phyloP scores from a whole-genome alignment of 2,888 invertebrate species.

The Andrena bicolor region DNA sequence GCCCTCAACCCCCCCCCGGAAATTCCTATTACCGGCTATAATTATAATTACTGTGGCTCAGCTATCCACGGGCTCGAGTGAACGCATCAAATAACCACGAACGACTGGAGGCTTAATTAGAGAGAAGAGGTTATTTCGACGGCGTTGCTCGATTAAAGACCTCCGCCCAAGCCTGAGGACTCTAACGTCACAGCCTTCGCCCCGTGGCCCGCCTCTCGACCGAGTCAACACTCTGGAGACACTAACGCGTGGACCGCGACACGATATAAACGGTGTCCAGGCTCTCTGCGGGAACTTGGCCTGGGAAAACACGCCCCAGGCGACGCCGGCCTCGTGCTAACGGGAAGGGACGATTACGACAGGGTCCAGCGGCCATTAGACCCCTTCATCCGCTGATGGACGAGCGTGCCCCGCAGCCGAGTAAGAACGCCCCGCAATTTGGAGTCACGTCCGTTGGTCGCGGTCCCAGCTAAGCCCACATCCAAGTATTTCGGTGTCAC shows the following conservation, averaged over 20 bases:
- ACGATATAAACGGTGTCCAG: slow-evolving; percentile 44
- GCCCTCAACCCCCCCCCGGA: neutral
- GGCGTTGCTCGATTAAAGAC: slow-evolving; percentile 31
- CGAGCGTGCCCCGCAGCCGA: neutral
- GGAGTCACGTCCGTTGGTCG: slow-evolving; percentile 5
- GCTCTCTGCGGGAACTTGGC: slow-evolving; percentile 39
- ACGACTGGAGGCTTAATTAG: slow-evolving; percentile 30
- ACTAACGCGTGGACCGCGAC: slow-evolving; percentile 22
- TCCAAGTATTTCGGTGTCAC: neutral
- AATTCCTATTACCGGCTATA: neutral
- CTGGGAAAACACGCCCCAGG: slow-evolving; percentile 50
- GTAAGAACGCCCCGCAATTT: slow-evolving; percentile 16
- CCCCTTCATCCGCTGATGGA: slow-evolving; percentile 44
- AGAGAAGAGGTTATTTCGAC: slow-evolving; percentile 27
- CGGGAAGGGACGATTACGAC: slow-evolving; percentile 49
- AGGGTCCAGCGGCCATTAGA: slow-evolving; percentile 57
- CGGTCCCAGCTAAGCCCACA: slow-evolving; percentile 1
- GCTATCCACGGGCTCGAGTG: neutral
- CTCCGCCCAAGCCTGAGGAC: slow-evolving; percentile 5
- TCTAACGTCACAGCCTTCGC: slow-evolving; percentile 15
- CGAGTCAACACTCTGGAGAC: slow-evolving; percentile 40
- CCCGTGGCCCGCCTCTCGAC: neutral
- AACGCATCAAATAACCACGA: slow-evolving; percentile 18
- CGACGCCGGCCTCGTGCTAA: slow-evolving; percentile 23
- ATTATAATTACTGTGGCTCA: slow-evolving; percentile 18